Evolutionary conservation across 1,140 invertebrate genomes (phyloP), one percentile per base, ranked within the genome.

Genomic region (Tetragnatha versicolor): DNA sequence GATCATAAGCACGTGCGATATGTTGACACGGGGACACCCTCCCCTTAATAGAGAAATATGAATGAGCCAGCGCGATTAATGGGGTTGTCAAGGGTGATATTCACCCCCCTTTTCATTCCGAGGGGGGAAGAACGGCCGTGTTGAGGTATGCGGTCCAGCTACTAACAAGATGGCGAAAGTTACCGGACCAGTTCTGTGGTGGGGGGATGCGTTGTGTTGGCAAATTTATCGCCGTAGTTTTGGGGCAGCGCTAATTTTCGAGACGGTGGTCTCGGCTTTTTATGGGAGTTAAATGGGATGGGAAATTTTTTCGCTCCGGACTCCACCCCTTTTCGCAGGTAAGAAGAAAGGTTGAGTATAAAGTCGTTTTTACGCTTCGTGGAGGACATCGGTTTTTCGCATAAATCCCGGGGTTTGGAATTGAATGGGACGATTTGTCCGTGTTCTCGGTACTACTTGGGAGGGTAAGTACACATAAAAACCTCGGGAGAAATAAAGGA

Each of bases 111-210:
- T 14, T 45, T 51, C 29, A 20, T 49, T 17, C 47, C 5, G 65
- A 12, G 29, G 12, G 10, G 66, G 25, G 49, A n/a, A 63, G 10
- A n/a, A 63, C 3, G 10, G 45, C 0, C 22, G 22, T 65, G 73
- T 65, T 65, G 73, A 77, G 73, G 73, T 77, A 77, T 77, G 73
- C 60, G 35, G 73, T 77, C 47, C 47, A 35, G 73, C 73, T 77
- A 65, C 73, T 77, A 77, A 77, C 73, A 77, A 77, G 73, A 77
- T 49, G 61, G 45, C 45, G 73, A 66, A 77, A 77, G 73, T 77
- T 77, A 61, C 58, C 39, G 20, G 39, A 47, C 65, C 73, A 60
- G 66, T 60, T 77, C 49, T 35, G 17, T n/a, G 12, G 5, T 29
- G 29, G 9, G 2, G 25, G 47, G 42, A 29, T 35, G 10, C 29